Evolutionary conservation across 2,888 invertebrate species (phyloP).

Genomic region (Polydrusus pterygomalis): DNA sequence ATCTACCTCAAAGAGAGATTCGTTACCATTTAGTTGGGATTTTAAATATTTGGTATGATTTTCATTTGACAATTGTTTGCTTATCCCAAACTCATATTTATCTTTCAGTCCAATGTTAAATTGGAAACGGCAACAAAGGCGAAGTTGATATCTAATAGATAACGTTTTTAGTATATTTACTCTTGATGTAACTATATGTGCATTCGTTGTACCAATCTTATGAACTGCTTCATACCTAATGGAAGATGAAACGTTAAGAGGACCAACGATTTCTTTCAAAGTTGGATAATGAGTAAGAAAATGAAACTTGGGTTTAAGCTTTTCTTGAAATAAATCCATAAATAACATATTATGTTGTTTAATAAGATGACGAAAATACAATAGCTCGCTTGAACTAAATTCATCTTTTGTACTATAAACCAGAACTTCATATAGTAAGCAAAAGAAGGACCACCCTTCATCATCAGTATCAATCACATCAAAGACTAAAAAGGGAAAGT

Average conservation of each 20-base stretch:
- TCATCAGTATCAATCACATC: background rate
- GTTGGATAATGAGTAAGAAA: constrained; percentile 54
- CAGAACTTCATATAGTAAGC: background rate
- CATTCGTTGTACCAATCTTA: constrained; percentile 44
- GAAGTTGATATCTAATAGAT: constrained; percentile 10
- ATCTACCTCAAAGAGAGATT: background rate
- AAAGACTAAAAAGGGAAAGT: background rate
- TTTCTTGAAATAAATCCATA: constrained; percentile 31
- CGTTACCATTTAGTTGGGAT: background rate
- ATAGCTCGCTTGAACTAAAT: background rate
- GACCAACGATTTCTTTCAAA: constrained; percentile 47
- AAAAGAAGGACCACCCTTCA: background rate
- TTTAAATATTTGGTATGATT: background rate
- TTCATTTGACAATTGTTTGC: background rate
- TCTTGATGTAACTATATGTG: background rate
- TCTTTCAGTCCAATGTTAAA: background rate
- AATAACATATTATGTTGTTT: constrained; percentile 45
- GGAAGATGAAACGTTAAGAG: constrained; percentile 30
- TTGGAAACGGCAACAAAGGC: background rate
- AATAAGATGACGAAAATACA: constrained; percentile 23
- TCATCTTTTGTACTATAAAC: background rate
- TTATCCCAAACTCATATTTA: background rate
- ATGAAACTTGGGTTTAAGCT: constrained; percentile 55
- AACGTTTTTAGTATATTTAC: constrained; percentile 15
- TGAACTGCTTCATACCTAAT: constrained; percentile 54